These are phyloP conservation scores for Lathronympha strigana DNA, from an alignment of 2,888 invertebrate species.

Conservation along the genomic window DNA sequence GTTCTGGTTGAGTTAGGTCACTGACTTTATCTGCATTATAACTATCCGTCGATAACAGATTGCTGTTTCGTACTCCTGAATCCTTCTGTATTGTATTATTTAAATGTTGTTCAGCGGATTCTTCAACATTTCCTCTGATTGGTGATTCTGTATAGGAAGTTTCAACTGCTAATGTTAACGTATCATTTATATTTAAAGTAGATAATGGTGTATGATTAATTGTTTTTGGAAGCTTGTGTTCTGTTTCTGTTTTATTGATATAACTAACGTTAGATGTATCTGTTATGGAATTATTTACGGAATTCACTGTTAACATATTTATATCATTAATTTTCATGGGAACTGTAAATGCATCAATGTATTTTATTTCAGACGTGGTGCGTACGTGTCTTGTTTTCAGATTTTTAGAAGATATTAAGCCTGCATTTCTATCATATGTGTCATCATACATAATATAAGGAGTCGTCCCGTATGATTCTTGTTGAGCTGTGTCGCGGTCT, in stretches of 20 bases:
- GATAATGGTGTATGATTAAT: no score
- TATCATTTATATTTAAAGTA: no score
- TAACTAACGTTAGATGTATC: background rate
- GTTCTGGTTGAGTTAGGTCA: no score
- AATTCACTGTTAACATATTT: background rate
- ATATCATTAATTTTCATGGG: background rate
- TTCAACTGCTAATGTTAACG: no score
- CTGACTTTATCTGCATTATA: no score
- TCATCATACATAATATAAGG: background rate
- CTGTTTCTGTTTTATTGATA: background rate
- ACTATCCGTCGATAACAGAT: no score
- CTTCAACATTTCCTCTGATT: no score
- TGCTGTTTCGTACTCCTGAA: no score
- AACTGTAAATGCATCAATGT: background rate
- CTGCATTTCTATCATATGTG: background rate
- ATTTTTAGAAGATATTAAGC: background rate
- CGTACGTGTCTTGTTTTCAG: background rate
- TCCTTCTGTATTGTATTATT: no score
- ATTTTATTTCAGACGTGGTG: background rate
- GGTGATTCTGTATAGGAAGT: no score
- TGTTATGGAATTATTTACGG: background rate
- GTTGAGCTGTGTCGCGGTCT: background rate
- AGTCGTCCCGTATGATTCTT: background rate
- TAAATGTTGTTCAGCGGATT: no score
- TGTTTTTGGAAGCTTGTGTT: no score